phyloP scores from a whole-genome alignment of 1,140 invertebrate genomes.

The Cryptotermes secundus region DNA sequence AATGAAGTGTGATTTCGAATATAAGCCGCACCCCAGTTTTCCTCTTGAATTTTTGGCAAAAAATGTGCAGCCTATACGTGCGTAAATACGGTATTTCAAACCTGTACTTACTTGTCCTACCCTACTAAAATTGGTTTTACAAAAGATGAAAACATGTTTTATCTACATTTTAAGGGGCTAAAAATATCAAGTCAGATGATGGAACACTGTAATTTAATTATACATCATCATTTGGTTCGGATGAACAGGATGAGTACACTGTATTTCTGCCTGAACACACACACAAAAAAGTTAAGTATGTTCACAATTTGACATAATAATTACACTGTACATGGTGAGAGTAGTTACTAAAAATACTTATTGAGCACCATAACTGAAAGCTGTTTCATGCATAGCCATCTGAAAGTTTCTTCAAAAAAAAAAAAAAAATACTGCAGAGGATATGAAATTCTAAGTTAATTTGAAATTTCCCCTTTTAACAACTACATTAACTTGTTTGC shows the following conservation, averaged over 20 bases:
- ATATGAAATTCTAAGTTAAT: background rate
- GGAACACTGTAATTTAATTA: background rate
- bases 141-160: background rate
- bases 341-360: background rate
- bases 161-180: background rate
- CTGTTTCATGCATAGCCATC: background rate
- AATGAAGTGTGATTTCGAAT: too few relatives aligned
- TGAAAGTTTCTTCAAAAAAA: background rate
- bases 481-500: background rate
- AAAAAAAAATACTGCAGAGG: too few relatives aligned
- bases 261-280: background rate
- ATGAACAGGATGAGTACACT: background rate
- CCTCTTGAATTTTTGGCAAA: too few relatives aligned
- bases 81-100: too few relatives aligned
- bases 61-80: too few relatives aligned
- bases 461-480: background rate
- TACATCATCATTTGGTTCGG: background rate
- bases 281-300: background rate
- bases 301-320: background rate
- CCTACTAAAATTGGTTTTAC: too few relatives aligned
- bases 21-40: too few relatives aligned
- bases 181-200: background rate
- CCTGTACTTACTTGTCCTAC: too few relatives aligned
- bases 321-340: background rate
- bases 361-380: background rate